A percentile compares a stretch with the other conserved stretches of the same genome.
Conservation (phyloP, 2,888 invertebrate genomes). For the Terebella lapidaria region DNA sequence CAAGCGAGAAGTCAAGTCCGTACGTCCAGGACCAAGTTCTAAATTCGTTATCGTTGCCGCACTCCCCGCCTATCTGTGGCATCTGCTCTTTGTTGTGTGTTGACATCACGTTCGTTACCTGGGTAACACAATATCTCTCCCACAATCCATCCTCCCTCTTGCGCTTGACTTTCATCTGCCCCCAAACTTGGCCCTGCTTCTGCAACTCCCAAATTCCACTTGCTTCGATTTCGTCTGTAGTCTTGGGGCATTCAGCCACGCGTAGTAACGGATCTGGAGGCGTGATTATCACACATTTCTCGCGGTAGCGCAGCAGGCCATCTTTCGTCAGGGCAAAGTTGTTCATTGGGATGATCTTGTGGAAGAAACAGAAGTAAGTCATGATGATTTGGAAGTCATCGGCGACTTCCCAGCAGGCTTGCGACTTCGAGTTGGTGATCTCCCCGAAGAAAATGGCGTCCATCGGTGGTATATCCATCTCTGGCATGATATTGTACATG, state of each 20-base stretch:
- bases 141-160: conserved; percentile 6
- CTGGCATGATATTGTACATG: conserved; percentile 49
- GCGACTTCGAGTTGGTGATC: conserved; percentile 24
- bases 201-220: conserved; percentile 23
- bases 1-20: conserved; percentile 19
- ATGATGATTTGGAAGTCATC: conserved; percentile 25
- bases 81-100: conserved; percentile 25
- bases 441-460: conserved; percentile 28
- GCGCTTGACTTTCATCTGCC: conserved; percentile 15
- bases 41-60: conserved; percentile 19
- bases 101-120: conserved; percentile 26
- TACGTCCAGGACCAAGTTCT: conserved; percentile 25
- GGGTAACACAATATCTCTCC: conserved; percentile 13
- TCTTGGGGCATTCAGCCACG: conserved; percentile 23
- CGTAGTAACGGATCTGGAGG: conserved; percentile 16
- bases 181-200: conserved; percentile 15
- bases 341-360: conserved; percentile 30
- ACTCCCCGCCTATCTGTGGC: conserved; percentile 23
- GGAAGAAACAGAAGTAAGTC: conserved; percentile 28
- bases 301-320: conserved; percentile 21
- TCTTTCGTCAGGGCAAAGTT: conserved; percentile 21
- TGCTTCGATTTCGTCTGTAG: conserved; percentile 10
- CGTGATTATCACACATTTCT: conserved; percentile 22
- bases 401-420: conserved; percentile 28
- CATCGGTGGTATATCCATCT: conserved; percentile 52